phyloP scores from a whole-genome alignment of 2,888 invertebrate genomes.

The Drosophila infuscata region DNA sequence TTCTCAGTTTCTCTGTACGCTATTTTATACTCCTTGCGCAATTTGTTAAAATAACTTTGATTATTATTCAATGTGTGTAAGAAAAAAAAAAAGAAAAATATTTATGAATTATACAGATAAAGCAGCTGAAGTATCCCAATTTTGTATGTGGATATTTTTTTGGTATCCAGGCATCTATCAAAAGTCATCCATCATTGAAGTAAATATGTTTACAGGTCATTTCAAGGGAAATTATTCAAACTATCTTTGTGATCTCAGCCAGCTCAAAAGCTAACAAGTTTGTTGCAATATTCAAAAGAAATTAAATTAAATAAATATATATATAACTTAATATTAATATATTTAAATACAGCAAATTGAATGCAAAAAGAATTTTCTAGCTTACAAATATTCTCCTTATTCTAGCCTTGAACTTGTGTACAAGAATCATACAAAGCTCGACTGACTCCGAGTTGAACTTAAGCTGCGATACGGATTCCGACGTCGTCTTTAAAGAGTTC shows the following conservation, averaged over 20 bases:
- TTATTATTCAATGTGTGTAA: neutral
- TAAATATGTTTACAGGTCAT: neutral
- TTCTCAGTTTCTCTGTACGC: conserved; percentile 21
- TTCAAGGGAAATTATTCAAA: neutral
- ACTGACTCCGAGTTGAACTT: neutral
- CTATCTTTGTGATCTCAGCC: neutral
- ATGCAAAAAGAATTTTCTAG: neutral
- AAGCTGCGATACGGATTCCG: conserved; percentile 9
- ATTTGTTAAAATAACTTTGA: conserved; percentile 9
- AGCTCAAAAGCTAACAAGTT: neutral
- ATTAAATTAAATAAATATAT: too few relatives aligned
- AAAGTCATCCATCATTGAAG: neutral
- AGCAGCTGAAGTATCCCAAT: neutral
- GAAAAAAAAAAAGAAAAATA: neutral
- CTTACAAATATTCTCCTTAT: neutral
- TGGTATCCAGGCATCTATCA: neutral
- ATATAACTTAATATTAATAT: neutral
- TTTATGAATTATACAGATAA: neutral
- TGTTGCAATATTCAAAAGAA: neutral
- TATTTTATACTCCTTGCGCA: neutral
- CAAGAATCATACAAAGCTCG: conserved; percentile 14
- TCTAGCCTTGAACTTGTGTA: conserved; percentile 9
- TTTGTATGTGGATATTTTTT: neutral
- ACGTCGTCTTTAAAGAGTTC: conserved; percentile 37
- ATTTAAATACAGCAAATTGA: neutral